Evolutionary conservation across 2,888 invertebrate genomes (phyloP), one percentile per base, ranked within the genome.

Genomic region (Ceriagrion tenellum): DNA sequence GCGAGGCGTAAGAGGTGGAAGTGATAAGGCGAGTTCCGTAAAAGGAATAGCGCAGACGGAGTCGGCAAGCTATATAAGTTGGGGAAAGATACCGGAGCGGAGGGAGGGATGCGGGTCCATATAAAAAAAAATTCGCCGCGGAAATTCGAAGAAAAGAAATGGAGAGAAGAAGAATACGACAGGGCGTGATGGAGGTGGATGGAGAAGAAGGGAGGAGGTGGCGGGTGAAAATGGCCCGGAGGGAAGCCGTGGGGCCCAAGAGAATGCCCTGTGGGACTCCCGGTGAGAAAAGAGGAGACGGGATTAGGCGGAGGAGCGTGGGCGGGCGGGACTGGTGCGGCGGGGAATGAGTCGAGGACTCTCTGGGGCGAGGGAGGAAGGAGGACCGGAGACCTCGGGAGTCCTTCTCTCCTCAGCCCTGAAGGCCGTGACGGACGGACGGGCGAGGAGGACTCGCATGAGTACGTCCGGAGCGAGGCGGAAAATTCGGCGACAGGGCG

Each of bases 21-120:
- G 89, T 89, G 89, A 89, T 89, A 89, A 89, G 89, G 55, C 55
- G n/a, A 55, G 55, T 16, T 89, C n/a, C 35, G 81, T 81, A 35
- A 81, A 81, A 81, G 81, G 81, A 81, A 81, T 35, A 26, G 35
- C 30, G 55, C 10, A 55, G 55, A 89, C n/a, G 40, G 55, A 89
- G 47, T n/a, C 89, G 89, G 89, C n/a, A 89, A 89, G 89, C 89
- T 89, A 89, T 89, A 55, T 55, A 55, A 89, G 89, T 55, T 88
- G 89, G 89, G 16, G 20, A 35, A 40, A 69, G 69, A 69, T 12
- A 26, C 26, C 8, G 69, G 47, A 3, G 81, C 35, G 81, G 81
- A 13, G 81, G 88, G 55, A 55, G 55, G n/a, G n/a, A n/a, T n/a
- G n/a, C n/a, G n/a, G 55, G 55, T 89, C 55, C 55, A 55, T 55